A percentile compares a stretch with the other conserved stretches of the same genome.
Evolutionary conservation across 1,140 invertebrate species (phyloP).

Genomic region (Chelonus insularis): DNA sequence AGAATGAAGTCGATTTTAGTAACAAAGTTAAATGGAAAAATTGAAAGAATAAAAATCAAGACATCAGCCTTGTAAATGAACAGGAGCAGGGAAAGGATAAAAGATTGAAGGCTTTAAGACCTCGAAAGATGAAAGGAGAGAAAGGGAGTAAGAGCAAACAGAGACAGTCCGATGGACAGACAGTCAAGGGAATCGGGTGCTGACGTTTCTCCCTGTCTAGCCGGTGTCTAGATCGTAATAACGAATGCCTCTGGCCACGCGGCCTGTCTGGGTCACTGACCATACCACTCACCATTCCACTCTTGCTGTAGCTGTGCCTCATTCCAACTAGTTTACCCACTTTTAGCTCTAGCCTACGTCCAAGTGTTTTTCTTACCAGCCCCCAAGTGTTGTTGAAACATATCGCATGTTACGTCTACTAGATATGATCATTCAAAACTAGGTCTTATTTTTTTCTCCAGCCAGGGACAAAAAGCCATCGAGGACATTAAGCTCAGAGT

Average conservation of each 20-base stretch:
- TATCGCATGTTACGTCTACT: not conserved
- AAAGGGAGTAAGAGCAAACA: constrained; percentile 28
- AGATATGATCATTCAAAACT: not conserved
- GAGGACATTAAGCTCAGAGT: constrained; percentile 54
- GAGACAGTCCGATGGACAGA: constrained; percentile 31
- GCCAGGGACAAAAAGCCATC: constrained; percentile 53
- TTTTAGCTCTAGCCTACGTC: constrained; percentile 1
- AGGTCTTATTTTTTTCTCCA: constrained; percentile 26
- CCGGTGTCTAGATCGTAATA: constrained; percentile 51
- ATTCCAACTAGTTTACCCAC: constrained; percentile 23
- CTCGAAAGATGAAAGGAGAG: constrained; percentile 8
- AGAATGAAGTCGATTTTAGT: no score
- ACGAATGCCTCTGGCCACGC: constrained; percentile 43
- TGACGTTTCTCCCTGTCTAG: constrained; percentile 46
- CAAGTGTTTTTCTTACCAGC: no score
- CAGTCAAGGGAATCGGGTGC: constrained; percentile 35
- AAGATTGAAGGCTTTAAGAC: constrained; percentile 2
- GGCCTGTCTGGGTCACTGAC: constrained; percentile 47
- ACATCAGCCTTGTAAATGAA: not conserved
- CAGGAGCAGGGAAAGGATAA: not conserved
- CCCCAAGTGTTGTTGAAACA: not conserved
- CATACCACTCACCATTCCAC: constrained; percentile 28
- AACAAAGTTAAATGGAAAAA: no score
- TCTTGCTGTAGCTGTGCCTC: constrained; percentile 1
- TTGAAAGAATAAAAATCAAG: no score